Evolutionary conservation across 2,797 vertebrate species (phyloP).

Genomic region (Spondyliosoma cantharus): DNA sequence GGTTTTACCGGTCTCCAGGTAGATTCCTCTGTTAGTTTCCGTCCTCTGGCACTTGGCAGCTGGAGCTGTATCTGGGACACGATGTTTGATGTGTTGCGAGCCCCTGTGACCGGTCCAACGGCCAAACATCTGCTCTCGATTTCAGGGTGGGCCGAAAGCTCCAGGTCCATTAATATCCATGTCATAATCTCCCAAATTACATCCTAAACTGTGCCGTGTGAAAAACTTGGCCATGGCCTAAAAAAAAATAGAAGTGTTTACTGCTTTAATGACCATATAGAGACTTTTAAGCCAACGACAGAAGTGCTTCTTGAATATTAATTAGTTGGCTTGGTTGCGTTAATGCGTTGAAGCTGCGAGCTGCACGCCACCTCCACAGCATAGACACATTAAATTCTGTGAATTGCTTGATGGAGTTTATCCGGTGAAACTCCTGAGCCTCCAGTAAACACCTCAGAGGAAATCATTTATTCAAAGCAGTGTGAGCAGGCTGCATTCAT

Average conservation of each 20-base stretch:
- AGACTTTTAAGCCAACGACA: slow-evolving; percentile 34
- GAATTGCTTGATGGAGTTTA: slow-evolving; percentile 31
- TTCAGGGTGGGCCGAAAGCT: slow-evolving; percentile 77
- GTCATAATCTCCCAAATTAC: slow-evolving; percentile 76
- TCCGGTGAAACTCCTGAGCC: slow-evolving; percentile 20
- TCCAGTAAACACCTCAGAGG: slow-evolving; percentile 50
- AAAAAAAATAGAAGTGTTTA: slow-evolving; percentile 32
- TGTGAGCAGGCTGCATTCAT: slow-evolving; percentile 43
- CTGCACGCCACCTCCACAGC: background rate
- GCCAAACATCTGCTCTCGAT: slow-evolving; percentile 83
- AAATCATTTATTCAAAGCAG: slow-evolving; percentile 57
- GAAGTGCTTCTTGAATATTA: slow-evolving; percentile 41
- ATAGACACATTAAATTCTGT: slow-evolving; percentile 27
- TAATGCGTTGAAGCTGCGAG: slow-evolving; percentile 15
- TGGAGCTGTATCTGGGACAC: slow-evolving; percentile 35
- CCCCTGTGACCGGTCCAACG: slow-evolving; percentile 57
- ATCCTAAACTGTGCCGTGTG: slow-evolving; percentile 64
- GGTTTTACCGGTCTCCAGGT: slow-evolving; percentile 60
- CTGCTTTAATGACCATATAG: slow-evolving; percentile 42
- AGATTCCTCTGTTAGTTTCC: slow-evolving; percentile 62
- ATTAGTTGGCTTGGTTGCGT: slow-evolving; percentile 21
- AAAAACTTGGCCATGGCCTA: slow-evolving; percentile 41
- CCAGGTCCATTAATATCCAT: slow-evolving; percentile 76
- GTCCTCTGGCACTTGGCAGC: slow-evolving; percentile 61
- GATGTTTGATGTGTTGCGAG: slow-evolving; percentile 70